Conservation (phyloP, 2,888 invertebrate genomes). For the Acronicta leporina region DNA sequence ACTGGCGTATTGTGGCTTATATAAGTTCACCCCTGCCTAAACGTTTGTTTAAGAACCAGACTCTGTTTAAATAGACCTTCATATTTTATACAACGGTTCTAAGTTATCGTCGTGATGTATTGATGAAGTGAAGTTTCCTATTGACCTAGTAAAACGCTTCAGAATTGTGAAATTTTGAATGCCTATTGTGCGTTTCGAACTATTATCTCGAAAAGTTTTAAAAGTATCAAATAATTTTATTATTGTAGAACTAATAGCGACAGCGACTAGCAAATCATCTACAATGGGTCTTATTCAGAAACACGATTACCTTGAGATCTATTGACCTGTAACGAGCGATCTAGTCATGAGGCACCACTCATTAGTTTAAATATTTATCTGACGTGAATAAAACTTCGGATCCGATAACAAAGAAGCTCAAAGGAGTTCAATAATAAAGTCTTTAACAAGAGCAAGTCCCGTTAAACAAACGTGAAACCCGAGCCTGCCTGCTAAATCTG, state of each 20-base stretch:
- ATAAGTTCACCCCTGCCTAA: no score
- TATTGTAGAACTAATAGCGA: not conserved
- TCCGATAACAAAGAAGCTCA: constrained; percentile 45
- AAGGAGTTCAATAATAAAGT: constrained; percentile 38
- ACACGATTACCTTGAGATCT: constrained; percentile 81
- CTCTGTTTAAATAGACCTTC: no score
- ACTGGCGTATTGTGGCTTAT: no score
- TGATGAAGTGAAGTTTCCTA: not conserved
- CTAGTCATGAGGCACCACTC: constrained; percentile 54
- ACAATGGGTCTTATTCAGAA: constrained; percentile 66
- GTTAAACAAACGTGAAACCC: constrained; percentile 45
- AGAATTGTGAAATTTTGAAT: constrained; percentile 18
- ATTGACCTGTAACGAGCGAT: constrained; percentile 73
- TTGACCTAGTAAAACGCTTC: constrained; percentile 21
- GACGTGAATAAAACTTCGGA: constrained; percentile 41
- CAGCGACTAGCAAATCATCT: constrained; percentile 41
- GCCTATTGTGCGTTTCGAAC: not conserved
- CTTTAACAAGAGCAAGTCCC: constrained; percentile 53
- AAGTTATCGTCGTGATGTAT: constrained; percentile 9
- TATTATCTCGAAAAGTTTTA: not conserved
- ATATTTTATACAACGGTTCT: constrained; percentile 10
- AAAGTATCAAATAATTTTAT: not conserved
- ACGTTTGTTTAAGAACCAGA: no score
- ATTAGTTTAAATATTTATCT: constrained; percentile 58
- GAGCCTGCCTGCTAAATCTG: constrained; percentile 37